phyloP scores from a whole-genome alignment of 2,113 vertebrate genomes.

The Embiotoca jacksoni region DNA sequence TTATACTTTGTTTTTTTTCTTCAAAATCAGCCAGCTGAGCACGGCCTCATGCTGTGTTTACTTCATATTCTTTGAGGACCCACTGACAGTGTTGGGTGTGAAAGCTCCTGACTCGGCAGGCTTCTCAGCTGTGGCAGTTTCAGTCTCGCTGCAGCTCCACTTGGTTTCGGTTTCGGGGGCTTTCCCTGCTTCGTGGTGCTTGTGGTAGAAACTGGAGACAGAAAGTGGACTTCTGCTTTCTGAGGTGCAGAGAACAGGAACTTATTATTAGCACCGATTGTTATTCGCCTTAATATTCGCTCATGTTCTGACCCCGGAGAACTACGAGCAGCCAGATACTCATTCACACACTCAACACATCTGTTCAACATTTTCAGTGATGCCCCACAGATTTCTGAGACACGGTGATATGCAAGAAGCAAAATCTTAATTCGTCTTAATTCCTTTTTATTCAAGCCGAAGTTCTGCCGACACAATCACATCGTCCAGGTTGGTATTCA shows the following conservation, averaged over 20 bases:
- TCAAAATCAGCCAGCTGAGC: background rate
- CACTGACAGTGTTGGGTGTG: background rate
- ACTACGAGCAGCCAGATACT: background rate
- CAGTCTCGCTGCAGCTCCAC: slow-evolving; percentile 8
- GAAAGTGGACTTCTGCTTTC: slow-evolving; percentile 64
- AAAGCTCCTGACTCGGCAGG: background rate
- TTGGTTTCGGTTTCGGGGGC: slow-evolving; percentile 54
- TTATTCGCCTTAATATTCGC: too few species aligned
- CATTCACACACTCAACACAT: background rate
- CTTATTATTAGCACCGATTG: background rate
- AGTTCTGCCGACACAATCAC: background rate
- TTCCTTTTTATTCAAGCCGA: background rate
- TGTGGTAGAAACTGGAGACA: slow-evolving; percentile 54
- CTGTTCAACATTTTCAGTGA: background rate
- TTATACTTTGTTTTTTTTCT: background rate
- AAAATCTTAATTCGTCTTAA: background rate
- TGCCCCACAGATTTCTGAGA: background rate
- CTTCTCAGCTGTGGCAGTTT: background rate
- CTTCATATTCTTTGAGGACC: background rate
- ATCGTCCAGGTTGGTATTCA: background rate
- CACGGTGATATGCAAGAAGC: background rate
- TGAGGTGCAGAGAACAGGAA: slow-evolving; percentile 42
- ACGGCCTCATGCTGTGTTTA: background rate
- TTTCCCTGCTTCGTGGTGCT: slow-evolving; percentile 19
- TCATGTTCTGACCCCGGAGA: background rate